Conservation (phyloP, 2,797 vertebrate species). For the Vireo griseus region DNA sequence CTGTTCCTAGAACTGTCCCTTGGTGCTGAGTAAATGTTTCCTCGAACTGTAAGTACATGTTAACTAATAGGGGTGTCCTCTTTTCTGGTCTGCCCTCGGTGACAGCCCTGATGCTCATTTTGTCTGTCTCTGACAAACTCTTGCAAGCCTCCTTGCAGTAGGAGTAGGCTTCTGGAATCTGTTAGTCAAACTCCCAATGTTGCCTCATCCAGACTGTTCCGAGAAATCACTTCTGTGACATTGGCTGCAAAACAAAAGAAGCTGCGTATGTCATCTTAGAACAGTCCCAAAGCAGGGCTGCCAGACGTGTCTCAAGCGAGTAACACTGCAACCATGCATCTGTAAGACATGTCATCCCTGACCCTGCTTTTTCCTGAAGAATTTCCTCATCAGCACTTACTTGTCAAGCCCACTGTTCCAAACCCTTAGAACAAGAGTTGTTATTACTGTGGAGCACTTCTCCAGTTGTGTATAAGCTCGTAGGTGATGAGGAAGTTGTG, state of each 20-base stretch:
- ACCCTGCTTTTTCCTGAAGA: not conserved
- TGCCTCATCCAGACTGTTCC: not conserved
- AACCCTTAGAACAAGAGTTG: not conserved
- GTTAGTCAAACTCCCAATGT: not conserved
- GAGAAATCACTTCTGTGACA: not conserved
- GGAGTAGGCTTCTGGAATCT: conserved; percentile 19
- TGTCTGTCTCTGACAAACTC: not conserved
- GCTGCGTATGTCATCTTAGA: not conserved
- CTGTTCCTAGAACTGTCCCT: not conserved
- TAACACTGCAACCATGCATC: not conserved
- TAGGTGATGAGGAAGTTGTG: not conserved
- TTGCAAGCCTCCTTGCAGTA: not conserved
- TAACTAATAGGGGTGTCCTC: not conserved
- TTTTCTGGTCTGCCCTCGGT: not conserved
- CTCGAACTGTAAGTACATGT: not conserved
- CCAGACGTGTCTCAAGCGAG: not conserved
- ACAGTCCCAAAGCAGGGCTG: not conserved
- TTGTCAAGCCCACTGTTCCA: not conserved
- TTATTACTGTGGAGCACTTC: not conserved
- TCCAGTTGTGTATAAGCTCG: fast-evolving
- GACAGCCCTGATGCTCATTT: not conserved
- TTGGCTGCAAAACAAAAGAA: not conserved
- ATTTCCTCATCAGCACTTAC: not conserved
- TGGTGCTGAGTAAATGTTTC: not conserved
- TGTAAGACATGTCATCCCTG: not conserved